phyloP scores from a whole-genome alignment of 2,113 vertebrate species.

The Notarius quadriscutis region DNA sequence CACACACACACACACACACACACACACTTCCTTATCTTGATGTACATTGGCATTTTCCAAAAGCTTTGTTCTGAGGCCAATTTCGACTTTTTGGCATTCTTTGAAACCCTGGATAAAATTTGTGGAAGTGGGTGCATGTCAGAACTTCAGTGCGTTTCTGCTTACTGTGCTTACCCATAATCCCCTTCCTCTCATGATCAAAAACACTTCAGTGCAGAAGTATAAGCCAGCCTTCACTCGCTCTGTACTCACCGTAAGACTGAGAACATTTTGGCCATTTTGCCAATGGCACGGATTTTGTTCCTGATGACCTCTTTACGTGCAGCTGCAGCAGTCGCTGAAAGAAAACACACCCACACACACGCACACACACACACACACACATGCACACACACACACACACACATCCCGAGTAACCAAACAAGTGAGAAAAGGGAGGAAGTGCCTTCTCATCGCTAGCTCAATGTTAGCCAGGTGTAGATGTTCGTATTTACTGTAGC shows the following conservation, averaged over 20 bases:
- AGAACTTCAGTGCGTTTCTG: background rate
- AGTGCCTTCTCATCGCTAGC: background rate
- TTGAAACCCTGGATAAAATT: background rate
- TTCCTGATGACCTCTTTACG: constrained; percentile 82
- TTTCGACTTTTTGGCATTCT: background rate
- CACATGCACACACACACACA: too few relatives aligned
- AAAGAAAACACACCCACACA: constrained; percentile 15
- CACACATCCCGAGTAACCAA: background rate
- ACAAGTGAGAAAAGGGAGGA: background rate
- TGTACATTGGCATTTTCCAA: background rate
- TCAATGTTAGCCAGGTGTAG: background rate
- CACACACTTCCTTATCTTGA: background rate
- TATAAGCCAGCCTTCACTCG: background rate
- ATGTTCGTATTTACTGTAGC: background rate
- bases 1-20: too few relatives aligned
- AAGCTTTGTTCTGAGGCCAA: background rate
- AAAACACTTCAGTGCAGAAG: constrained; percentile 24
- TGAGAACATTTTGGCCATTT: constrained; percentile 83
- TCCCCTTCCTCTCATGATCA: background rate
- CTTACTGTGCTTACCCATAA: background rate
- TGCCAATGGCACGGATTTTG: constrained; percentile 80
- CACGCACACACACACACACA: background rate
- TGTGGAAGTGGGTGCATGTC: background rate
- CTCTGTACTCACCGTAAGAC: constrained; percentile 71
- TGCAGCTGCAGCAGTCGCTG: constrained; percentile 78